Evolutionary conservation across 2,888 invertebrate genomes (phyloP).

Genomic region (Anthrax anthrax): DNA sequence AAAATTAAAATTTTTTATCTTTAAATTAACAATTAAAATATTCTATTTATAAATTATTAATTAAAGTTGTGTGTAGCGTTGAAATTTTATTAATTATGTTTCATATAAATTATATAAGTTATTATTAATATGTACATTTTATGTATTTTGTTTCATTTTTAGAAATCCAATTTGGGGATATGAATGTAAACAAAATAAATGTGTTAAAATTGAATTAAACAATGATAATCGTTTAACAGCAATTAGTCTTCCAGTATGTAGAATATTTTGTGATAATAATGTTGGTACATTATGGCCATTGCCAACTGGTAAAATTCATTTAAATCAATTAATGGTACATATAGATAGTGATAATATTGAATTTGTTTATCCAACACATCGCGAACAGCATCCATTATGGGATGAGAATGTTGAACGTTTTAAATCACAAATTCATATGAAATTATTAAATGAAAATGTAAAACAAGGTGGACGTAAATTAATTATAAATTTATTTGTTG

Average conservation of each 20-base stretch:
- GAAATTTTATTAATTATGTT: no score
- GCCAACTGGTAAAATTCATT: constrained; percentile 35
- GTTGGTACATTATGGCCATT: constrained; percentile 37
- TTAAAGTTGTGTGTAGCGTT: no score
- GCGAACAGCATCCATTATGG: constrained; percentile 23
- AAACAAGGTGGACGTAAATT: constrained; percentile 34
- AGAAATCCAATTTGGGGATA: constrained; percentile 23
- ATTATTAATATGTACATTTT: no score
- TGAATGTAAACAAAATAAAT: constrained; percentile 23
- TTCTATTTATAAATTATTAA: no score
- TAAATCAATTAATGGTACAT: constrained; percentile 33
- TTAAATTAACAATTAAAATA: no score
- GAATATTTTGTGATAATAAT: constrained; percentile 36
- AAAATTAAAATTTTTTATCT: no score
- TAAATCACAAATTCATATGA: constrained; percentile 21
- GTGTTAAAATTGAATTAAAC: constrained; percentile 26
- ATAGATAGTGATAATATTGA: constrained; percentile 31
- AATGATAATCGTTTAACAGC: constrained; percentile 25
- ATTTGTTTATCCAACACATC: constrained; percentile 21
- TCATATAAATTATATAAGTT: no score
- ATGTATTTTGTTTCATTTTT: neutral
- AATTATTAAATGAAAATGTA: constrained; percentile 20
- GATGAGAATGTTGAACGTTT: constrained; percentile 30
- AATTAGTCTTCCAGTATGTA: constrained; percentile 35
- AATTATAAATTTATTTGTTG: constrained; percentile 27